Conservation (phyloP, 1,140 invertebrate genomes). For the Bombus superbus region DNA sequence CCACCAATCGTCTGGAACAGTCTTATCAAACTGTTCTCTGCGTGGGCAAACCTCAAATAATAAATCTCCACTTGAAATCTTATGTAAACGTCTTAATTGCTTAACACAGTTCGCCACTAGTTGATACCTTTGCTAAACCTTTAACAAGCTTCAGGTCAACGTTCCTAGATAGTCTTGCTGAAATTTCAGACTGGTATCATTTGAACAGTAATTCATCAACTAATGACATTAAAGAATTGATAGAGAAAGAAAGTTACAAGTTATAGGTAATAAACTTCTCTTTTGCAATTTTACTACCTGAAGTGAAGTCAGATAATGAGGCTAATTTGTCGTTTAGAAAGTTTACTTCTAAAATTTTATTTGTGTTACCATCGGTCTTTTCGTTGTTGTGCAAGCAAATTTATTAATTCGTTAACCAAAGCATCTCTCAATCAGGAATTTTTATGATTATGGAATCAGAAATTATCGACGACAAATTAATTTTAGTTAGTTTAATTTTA, state of each 20-base stretch:
- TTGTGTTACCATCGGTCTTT: neutral
- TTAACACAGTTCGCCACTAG: neutral
- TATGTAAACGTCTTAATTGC: constrained; percentile 12
- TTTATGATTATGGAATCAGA: no score
- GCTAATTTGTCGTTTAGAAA: neutral
- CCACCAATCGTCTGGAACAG: neutral
- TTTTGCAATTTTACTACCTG: neutral
- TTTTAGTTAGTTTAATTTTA: no score
- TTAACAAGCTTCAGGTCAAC: neutral
- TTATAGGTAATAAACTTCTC: neutral
- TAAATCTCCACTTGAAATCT: neutral
- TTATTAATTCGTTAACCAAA: neutral
- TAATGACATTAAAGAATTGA: neutral
- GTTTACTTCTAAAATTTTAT: neutral
- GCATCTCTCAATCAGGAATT: neutral
- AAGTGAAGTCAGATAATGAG: neutral
- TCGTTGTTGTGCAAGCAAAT: neutral
- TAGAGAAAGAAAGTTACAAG: neutral
- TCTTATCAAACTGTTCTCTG: constrained; percentile 4
- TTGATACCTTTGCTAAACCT: neutral
- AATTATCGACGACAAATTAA: no score
- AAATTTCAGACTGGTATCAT: no score
- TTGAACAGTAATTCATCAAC: no score
- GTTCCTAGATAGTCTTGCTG: no score
- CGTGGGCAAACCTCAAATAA: neutral